Conservation (phyloP, 2,888 invertebrate genomes). For the Drosophila quasianomalipes region DNA sequence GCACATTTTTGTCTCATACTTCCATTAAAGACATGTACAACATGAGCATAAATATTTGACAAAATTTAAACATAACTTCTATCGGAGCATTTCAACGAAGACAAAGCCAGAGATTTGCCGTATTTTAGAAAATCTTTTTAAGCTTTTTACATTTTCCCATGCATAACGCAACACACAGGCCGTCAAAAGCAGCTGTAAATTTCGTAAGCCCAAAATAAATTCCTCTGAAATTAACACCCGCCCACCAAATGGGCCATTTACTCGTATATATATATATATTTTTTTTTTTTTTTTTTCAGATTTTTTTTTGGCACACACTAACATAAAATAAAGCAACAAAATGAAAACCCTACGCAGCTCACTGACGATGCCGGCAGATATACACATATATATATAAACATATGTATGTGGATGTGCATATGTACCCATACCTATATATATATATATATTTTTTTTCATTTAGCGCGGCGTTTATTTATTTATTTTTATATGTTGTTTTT, state of each 20-base stretch:
- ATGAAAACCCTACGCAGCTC: slow-evolving; percentile 66
- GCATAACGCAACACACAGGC: slow-evolving; percentile 21
- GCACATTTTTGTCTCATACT: neutral
- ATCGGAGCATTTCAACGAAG: neutral
- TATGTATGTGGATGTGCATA: slow-evolving; percentile 13
- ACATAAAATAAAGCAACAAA: slow-evolving; percentile 42
- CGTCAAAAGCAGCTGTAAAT: slow-evolving; percentile 48
- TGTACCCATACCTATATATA: slow-evolving; percentile 28
- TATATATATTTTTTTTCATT: slow-evolving; percentile 51
- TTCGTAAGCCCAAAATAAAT: slow-evolving; percentile 66
- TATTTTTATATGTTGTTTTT: slow-evolving; percentile 42
- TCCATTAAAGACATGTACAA: neutral
- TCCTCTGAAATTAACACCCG: slow-evolving; percentile 70
- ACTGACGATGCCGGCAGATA: slow-evolving; percentile 19
- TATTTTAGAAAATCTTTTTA: slow-evolving; percentile 3
- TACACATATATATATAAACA: neutral
- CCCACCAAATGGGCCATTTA: slow-evolving; percentile 51
- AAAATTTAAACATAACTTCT: neutral
- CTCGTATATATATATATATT: slow-evolving; percentile 2
- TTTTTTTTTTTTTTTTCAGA: slow-evolving; percentile 11
- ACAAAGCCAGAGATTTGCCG: neutral
- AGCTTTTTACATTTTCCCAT: slow-evolving; percentile 51
- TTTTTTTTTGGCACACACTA: slow-evolving; percentile 14
- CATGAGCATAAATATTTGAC: too few species aligned
- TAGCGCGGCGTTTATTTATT: slow-evolving; percentile 65